Percentiles rank a stretch among this genome's conserved stretches.
Evolutionary conservation across 2,888 invertebrate genomes (phyloP).

Genomic region (Chorisops tibialis): DNA sequence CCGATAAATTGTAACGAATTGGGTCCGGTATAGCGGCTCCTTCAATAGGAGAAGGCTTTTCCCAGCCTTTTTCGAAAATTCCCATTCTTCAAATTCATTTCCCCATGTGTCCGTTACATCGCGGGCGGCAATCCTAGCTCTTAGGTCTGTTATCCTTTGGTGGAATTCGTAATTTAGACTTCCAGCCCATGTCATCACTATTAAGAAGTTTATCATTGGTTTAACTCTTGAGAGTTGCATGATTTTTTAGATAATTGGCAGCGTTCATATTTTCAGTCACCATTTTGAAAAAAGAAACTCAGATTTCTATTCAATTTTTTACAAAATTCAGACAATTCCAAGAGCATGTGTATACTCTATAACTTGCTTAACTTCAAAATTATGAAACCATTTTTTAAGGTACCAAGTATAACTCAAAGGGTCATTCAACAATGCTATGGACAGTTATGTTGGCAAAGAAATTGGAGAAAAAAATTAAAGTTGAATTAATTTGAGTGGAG

Average conservation of each 20-base stretch:
- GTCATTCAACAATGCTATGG: no score
- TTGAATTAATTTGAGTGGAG: no score
- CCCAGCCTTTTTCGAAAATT: slow-evolving; percentile 99
- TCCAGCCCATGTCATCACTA: slow-evolving; percentile 80
- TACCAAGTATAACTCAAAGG: no score
- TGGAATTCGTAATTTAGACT: slow-evolving; percentile 92
- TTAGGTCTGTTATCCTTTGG: slow-evolving; percentile 94
- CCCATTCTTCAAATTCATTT: slow-evolving; percentile 99
- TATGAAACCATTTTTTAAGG: no score
- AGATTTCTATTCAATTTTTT: neutral
- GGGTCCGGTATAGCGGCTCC: slow-evolving; percentile 99
- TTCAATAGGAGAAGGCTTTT: slow-evolving; percentile 99
- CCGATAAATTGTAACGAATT: no score
- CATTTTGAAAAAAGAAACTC: slow-evolving; percentile 36
- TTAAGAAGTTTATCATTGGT: slow-evolving; percentile 38
- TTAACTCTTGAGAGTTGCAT: slow-evolving; percentile 37
- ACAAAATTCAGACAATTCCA: no score
- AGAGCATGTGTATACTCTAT: no score
- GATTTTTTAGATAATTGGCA: slow-evolving; percentile 41
- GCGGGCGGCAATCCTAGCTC: slow-evolving; percentile 79
- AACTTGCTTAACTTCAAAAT: no score
- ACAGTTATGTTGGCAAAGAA: no score
- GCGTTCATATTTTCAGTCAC: slow-evolving; percentile 42
- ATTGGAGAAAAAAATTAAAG: no score
- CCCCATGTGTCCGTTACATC: slow-evolving; percentile 99